phyloP scores from a whole-genome alignment of 2,113 vertebrate genomes.

The Carassius gibelio region DNA sequence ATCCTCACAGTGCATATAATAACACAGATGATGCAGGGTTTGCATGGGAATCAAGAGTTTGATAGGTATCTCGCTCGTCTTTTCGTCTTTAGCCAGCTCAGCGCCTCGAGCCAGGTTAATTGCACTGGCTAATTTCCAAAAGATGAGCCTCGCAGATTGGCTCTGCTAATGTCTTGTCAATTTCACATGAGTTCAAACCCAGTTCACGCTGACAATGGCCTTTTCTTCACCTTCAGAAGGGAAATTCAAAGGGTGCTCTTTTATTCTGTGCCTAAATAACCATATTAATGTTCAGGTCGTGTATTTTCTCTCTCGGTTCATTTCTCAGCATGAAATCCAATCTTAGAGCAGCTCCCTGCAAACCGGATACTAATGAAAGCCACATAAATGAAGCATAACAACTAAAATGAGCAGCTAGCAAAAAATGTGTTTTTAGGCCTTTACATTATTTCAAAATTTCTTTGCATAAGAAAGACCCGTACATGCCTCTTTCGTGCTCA shows the following conservation, averaged over 20 bases:
- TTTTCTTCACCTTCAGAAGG: constrained; percentile 27
- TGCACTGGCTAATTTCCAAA: constrained; percentile 26
- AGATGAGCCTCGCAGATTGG: neutral
- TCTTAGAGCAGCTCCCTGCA: neutral
- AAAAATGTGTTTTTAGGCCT: neutral
- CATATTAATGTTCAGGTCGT: neutral
- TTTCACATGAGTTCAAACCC: constrained; percentile 27
- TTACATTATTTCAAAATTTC: neutral
- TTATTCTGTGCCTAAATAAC: constrained; percentile 31
- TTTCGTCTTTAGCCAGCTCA: neutral
- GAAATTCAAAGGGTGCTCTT: constrained; percentile 3
- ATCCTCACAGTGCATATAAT: neutral
- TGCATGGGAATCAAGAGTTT: neutral
- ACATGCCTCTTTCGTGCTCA: neutral
- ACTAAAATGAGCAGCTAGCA: neutral
- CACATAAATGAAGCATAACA: neutral
- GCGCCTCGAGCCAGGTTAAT: constrained; percentile 1
- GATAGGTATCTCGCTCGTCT: neutral
- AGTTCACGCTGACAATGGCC: constrained; percentile 27
- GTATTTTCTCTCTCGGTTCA: neutral
- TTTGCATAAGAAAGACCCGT: neutral
- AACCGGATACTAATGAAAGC: neutral
- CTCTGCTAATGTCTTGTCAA: constrained; percentile 4
- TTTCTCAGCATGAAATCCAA: constrained; percentile 17
- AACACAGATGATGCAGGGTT: neutral